phyloP scores from a whole-genome alignment of 2,113 vertebrate genomes.

The Saccopteryx bilineata region DNA sequence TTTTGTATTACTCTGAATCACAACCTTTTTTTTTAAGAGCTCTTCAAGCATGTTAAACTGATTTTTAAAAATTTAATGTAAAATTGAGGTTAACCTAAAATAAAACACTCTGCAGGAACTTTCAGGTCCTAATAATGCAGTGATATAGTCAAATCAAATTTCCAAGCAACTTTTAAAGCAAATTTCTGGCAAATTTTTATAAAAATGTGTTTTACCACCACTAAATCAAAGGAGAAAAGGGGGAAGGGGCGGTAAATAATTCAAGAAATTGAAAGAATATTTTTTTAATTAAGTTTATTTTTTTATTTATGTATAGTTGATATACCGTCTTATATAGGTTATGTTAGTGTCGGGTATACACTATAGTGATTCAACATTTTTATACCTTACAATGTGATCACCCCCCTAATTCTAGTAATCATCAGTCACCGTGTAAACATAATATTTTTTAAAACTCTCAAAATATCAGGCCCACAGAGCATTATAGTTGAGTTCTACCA shows the following conservation, averaged over 20 bases:
- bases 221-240: neutral
- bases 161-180: neutral
- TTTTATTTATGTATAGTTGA: neutral
- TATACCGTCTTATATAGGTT: neutral
- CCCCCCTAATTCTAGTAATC: neutral
- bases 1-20: slow-evolving; percentile 30
- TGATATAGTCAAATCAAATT: slow-evolving; percentile 27
- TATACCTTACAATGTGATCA: neutral
- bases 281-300: neutral
- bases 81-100: slow-evolving; percentile 47
- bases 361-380: neutral
- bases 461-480: neutral
- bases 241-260: neutral
- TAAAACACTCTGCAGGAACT: slow-evolving; percentile 15
- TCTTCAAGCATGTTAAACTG: neutral
- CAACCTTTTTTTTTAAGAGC: neutral
- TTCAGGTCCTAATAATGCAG: slow-evolving; percentile 6
- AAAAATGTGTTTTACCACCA: slow-evolving; percentile 52
- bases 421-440: neutral
- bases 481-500: slow-evolving; percentile 19
- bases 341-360: neutral
- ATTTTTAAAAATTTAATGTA: neutral
- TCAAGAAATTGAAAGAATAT: neutral
- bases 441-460: neutral
- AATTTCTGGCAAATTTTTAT: slow-evolving; percentile 17